A percentile compares a stretch with the other conserved stretches of the same genome.
These are phyloP conservation scores for Andrena minutula DNA, from an alignment of 2,888 invertebrate species.

Conservation along the genomic window DNA sequence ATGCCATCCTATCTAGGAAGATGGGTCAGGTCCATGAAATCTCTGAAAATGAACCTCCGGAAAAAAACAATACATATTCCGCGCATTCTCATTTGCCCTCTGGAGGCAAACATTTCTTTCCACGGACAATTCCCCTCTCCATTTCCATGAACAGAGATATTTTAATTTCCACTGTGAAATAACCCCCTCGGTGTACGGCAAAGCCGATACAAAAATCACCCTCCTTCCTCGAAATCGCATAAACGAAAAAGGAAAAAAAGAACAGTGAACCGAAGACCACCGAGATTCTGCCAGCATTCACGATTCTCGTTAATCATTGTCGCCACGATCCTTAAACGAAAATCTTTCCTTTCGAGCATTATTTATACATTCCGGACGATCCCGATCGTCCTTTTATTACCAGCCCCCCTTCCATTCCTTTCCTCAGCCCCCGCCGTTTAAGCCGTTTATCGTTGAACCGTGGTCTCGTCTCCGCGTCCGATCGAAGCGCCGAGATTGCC, in stretches of 20 bases:
- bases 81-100: no score
- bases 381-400: slow-evolving; percentile 44
- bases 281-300: neutral
- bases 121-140: no score
- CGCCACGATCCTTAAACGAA: neutral
- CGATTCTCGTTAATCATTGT: slow-evolving; percentile 12
- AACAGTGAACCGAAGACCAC: neutral
- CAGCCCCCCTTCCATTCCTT: neutral
- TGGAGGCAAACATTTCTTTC: no score
- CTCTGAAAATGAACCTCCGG: no score
- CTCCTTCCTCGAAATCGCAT: neutral
- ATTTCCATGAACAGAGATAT: no score
- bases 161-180: no score
- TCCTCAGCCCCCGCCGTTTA: slow-evolving; percentile 24
- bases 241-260: neutral
- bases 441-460: slow-evolving; percentile 61
- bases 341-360: slow-evolving; percentile 22
- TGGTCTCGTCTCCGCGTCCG: slow-evolving; percentile 53
- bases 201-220: neutral
- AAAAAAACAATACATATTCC: no score
- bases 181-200: neutral
- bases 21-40: no score
- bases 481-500: slow-evolving; percentile 60
- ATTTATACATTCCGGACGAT: slow-evolving; percentile 44
- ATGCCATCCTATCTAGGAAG: no score